Evolutionary conservation across 1,140 invertebrate genomes (phyloP).

Genomic region (Acromyrmex heyeri): DNA sequence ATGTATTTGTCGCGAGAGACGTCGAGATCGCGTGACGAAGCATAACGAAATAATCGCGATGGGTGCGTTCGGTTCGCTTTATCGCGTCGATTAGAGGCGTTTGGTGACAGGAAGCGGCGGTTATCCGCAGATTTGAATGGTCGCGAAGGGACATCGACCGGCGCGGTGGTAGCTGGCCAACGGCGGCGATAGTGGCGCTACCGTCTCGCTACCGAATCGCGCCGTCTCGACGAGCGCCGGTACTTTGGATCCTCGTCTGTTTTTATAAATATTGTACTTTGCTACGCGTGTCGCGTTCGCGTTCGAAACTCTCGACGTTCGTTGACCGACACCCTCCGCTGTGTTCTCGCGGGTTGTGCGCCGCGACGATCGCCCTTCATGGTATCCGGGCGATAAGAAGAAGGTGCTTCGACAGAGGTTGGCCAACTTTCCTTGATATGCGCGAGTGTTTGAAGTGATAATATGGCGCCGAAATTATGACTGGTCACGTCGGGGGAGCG

Average conservation of each 20-base stretch:
- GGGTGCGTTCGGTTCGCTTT: background rate
- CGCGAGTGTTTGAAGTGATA: conserved; percentile 79
- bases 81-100: conserved; percentile 15
- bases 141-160: conserved; percentile 28
- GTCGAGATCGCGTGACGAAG: too few relatives aligned
- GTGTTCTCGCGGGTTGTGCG: background rate
- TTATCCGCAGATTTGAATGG: conserved; percentile 60
- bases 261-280: conserved; percentile 77
- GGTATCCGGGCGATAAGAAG: conserved; percentile 37
- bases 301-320: conserved; percentile 29
- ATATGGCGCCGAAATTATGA: conserved; percentile 79
- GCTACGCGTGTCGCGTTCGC: conserved; percentile 37
- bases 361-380: background rate
- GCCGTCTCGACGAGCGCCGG: conserved; percentile 61
- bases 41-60: background rate
- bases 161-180: background rate
- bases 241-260: conserved; percentile 71
- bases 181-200: background rate
- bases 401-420: conserved; percentile 38
- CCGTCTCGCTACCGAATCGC: conserved; percentile 55
- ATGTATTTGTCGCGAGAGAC: background rate
- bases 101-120: conserved; percentile 7
- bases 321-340: conserved; percentile 18
- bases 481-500: conserved; percentile 73
- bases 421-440: conserved; percentile 73